Evolutionary conservation across 2,888 invertebrate species (phyloP), one percentile per base, ranked within the genome.

Genomic region (Latheticus oryzae): DNA sequence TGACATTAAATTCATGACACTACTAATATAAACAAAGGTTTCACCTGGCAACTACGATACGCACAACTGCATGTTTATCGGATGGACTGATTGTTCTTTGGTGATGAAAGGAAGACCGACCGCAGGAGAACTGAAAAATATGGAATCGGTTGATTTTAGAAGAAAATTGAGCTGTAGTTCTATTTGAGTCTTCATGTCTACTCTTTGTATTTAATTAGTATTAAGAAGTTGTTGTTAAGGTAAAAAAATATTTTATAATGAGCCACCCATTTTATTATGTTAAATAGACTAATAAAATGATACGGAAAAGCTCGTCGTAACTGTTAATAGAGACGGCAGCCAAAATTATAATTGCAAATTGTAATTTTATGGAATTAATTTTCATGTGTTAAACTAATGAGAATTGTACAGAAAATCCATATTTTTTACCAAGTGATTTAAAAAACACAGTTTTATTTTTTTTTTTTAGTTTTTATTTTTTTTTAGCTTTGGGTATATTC

Each of bases 1-100:
- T 61, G 58, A 61, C 61, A 61, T 61, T 59, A 58, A 51, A 55
- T 55, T 42, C 58, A 61, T 61, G 61, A 61, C 61, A 59, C 58
- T 16, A 61, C 54, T 53, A 45, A 45, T 48, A 54, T 47, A 45
- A 58, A 56, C 61, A 58, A 61, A 51, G 52, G 55, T 33, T 45
- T 56, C 61, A 61, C 61, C 61, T 61, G 61, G 52, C 58, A 58
- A 45, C 47, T 24, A 35, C 52, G 61, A 59, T 61, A 61, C 58
- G 61, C 58, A 55, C 58, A 61, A 61, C 47, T 53, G 61, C 21
- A 51, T 58, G 53, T 59, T 58, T 61, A 57, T 61, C 50, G 50
- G 57, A 57, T 47, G 58, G 52, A 38, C 58, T 43, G 57, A 57
- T 57, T 58, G 58, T 58, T 52, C 51, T 48, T 43, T 38, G n/a